These are phyloP conservation scores for Crocuta crocuta DNA, from an alignment of 2,113 vertebrate species.

Conservation along the genomic window DNA sequence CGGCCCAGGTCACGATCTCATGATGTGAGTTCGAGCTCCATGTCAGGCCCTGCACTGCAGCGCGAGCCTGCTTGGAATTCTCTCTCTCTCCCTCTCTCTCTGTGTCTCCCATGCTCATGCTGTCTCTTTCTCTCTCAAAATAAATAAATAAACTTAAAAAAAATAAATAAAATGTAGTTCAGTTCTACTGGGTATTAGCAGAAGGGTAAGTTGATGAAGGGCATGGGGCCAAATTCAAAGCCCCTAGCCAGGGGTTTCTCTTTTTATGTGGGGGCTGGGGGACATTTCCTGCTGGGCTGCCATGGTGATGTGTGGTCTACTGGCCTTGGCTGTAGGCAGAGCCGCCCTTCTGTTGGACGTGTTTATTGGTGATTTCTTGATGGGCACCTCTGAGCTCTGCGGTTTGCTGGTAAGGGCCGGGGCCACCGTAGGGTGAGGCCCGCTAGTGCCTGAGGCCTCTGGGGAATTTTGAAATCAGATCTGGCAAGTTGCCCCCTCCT, in stretches of 20 bases:
- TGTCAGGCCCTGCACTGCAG: too few species aligned
- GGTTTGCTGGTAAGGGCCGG: background rate
- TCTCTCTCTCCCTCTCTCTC: too few species aligned
- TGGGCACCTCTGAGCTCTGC: background rate
- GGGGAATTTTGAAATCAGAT: background rate
- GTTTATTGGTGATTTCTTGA: background rate
- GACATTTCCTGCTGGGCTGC: background rate
- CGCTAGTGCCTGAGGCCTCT: background rate
- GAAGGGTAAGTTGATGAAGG: background rate
- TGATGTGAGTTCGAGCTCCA: too few species aligned
- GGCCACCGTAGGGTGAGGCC: rapidly evolving
- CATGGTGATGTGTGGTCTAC: background rate
- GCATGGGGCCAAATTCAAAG: background rate
- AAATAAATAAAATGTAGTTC: background rate
- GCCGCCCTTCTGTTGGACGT: background rate
- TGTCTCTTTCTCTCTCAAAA: too few species aligned
- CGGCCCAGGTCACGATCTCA: too few species aligned
- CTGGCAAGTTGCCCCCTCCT: background rate
- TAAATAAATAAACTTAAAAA: too few species aligned
- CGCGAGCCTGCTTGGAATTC: too few species aligned
- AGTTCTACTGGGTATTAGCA: background rate
- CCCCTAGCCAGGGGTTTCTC: background rate
- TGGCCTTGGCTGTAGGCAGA: background rate
- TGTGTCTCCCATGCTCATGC: too few species aligned
- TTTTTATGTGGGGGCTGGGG: background rate